phyloP scores from a whole-genome alignment of 1,140 invertebrate genomes.

The Copidosoma floridanum region DNA sequence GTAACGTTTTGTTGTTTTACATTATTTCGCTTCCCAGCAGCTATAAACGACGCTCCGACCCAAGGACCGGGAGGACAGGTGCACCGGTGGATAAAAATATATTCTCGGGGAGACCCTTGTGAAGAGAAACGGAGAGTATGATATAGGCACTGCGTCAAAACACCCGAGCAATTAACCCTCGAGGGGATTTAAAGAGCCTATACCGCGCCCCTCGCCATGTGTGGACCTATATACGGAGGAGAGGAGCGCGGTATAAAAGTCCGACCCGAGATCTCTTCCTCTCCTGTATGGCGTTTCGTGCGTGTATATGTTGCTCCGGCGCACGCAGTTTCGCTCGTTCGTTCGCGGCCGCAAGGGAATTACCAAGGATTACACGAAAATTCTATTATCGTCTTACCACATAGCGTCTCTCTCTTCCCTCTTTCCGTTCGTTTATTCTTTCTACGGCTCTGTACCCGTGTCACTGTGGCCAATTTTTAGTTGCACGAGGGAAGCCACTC shows the following conservation, averaged over 20 bases:
- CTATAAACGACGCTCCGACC: not conserved
- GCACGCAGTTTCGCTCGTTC: no score
- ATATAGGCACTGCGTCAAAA: constrained; percentile 54
- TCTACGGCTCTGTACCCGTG: not conserved
- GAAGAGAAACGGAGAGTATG: no score
- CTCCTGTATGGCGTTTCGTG: no score
- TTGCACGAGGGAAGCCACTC: constrained; percentile 6
- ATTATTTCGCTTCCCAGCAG: not conserved
- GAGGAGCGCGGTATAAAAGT: no score
- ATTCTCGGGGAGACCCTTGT: no score
- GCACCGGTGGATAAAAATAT: not conserved
- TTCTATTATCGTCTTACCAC: constrained; percentile 55
- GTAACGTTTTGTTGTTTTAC: constrained; percentile 13
- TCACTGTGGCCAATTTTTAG: constrained; percentile 1
- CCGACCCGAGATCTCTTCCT: no score
- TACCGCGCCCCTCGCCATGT: no score
- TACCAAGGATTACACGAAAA: constrained; percentile 57
- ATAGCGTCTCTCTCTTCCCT: not conserved
- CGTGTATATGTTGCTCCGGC: no score
- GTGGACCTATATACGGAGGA: no score
- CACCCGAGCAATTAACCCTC: constrained; percentile 54
- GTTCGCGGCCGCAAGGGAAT: constrained; percentile 50
- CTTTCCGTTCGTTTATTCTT: no score
- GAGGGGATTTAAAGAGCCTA: constrained; percentile 52
- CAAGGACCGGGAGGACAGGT: no score